Percentiles rank a stretch among this genome's conserved stretches.
phyloP scores from a whole-genome alignment of 2,113 vertebrate genomes.

The Xenopus laevis region DNA sequence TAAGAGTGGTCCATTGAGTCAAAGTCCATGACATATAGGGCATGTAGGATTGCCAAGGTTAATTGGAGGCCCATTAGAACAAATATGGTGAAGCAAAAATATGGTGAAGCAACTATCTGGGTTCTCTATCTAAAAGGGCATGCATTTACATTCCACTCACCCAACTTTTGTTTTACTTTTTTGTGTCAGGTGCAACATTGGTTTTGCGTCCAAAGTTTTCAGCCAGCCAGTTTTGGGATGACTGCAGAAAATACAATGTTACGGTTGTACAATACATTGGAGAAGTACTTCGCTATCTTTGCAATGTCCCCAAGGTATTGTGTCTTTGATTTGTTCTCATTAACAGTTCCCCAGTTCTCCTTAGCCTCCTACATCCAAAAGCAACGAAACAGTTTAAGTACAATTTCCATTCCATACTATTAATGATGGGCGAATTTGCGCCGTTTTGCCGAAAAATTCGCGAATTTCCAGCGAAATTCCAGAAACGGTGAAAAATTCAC shows the following conservation, averaged over 20 bases:
- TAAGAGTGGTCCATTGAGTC: too few species aligned
- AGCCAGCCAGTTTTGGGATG: slow-evolving; percentile 85
- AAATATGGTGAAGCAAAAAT: too few species aligned
- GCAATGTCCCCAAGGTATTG: slow-evolving; percentile 72
- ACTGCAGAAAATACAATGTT: slow-evolving; percentile 78
- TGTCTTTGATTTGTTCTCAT: too few species aligned
- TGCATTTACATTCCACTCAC: not conserved
- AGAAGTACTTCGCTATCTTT: slow-evolving; percentile 81
- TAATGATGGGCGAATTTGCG: not conserved
- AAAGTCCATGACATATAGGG: too few species aligned
- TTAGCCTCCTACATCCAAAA: too few species aligned
- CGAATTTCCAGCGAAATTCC: slow-evolving; percentile 18
- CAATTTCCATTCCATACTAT: too few species aligned
- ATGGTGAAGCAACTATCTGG: too few species aligned
- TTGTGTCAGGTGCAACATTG: slow-evolving; percentile 73
- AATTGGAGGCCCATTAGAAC: too few species aligned
- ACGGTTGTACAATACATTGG: slow-evolving; percentile 86
- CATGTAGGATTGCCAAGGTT: too few species aligned
- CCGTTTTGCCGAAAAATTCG: not conserved
- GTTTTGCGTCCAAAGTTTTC: slow-evolving; percentile 79
- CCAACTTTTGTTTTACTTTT: not conserved
- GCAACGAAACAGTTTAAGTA: too few species aligned
- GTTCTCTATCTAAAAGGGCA: too few species aligned
- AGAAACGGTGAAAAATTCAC: slow-evolving; percentile 74
- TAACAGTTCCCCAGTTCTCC: too few species aligned